Evolutionary conservation across 2,113 vertebrate species (phyloP).

Genomic region (Diadophis punctatus): DNA sequence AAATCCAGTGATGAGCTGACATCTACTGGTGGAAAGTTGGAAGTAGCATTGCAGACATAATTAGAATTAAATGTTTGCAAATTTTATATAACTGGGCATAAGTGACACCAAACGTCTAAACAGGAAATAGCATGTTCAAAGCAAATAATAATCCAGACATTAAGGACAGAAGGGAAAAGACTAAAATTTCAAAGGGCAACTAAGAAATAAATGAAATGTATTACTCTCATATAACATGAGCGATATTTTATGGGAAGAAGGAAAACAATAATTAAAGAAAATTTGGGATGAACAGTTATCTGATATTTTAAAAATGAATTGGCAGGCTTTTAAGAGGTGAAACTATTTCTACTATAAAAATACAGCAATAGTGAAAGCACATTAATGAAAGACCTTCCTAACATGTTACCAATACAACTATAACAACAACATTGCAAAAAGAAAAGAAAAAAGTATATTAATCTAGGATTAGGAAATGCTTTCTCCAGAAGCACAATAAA

Average conservation of each 20-base stretch:
- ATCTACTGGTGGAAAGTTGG: slow-evolving; percentile 50
- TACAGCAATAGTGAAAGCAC: background rate
- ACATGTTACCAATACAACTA: background rate
- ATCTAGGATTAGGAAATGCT: background rate
- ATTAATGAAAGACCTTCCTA: background rate
- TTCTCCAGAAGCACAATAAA: background rate
- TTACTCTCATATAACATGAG: slow-evolving; percentile 15
- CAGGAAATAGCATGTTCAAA: background rate
- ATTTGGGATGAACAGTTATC: background rate
- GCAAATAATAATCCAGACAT: background rate
- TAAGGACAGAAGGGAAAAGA: background rate
- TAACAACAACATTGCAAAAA: background rate
- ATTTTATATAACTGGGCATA: background rate
- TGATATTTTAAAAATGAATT: background rate
- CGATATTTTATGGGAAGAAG: background rate
- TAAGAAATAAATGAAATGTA: background rate
- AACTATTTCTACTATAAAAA: background rate
- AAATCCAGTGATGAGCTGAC: slow-evolving; percentile 50
- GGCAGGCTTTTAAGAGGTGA: background rate
- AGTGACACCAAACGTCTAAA: background rate
- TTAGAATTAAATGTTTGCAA: background rate
- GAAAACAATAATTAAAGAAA: background rate
- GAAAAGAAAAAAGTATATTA: background rate
- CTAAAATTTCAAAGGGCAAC: background rate
- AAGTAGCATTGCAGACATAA: background rate